phyloP scores from a whole-genome alignment of 2,797 vertebrate genomes.

The Syngnathus rostellatus region DNA sequence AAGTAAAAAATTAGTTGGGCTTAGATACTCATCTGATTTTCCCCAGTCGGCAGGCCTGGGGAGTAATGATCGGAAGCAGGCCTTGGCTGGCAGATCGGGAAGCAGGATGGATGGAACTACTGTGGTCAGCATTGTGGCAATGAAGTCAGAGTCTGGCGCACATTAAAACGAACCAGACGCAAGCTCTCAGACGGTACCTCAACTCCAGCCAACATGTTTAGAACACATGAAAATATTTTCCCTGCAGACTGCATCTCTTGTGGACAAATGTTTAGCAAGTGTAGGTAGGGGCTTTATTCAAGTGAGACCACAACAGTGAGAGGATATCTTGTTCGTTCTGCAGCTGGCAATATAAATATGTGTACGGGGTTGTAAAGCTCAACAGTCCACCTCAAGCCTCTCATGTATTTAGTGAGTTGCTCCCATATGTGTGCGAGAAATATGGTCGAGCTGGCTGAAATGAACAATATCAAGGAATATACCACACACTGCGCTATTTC shows the following conservation, averaged over 20 bases:
- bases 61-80: slow-evolving; percentile 60
- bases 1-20: slow-evolving; percentile 33
- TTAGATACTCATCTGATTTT: slow-evolving; percentile 29
- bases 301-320: slow-evolving; percentile 19
- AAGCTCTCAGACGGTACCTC: slow-evolving; percentile 39
- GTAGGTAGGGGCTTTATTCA: slow-evolving; percentile 28
- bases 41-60: slow-evolving; percentile 25
- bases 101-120: slow-evolving; percentile 64
- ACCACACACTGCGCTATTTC: slow-evolving; percentile 36
- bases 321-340: slow-evolving; percentile 36
- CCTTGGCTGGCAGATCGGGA: slow-evolving; percentile 46
- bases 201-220: slow-evolving; percentile 40
- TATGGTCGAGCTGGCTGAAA: slow-evolving; percentile 36
- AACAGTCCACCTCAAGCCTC: slow-evolving; percentile 28
- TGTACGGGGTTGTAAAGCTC: slow-evolving; percentile 35
- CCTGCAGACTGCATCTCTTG: slow-evolving; percentile 23
- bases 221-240: slow-evolving; percentile 26
- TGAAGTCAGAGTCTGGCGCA: slow-evolving; percentile 66
- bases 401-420: slow-evolving; percentile 47
- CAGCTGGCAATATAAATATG: slow-evolving; percentile 32
- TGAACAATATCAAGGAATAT: slow-evolving; percentile 43
- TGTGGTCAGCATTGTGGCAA: slow-evolving; percentile 54
- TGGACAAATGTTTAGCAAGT: neutral
- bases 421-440: slow-evolving; percentile 45
- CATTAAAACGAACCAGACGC: slow-evolving; percentile 44